These are phyloP conservation scores for Geodia barretti DNA, from an alignment of 37 sponge, comb jelly and placozoan species.

Conservation along the genomic window DNA sequence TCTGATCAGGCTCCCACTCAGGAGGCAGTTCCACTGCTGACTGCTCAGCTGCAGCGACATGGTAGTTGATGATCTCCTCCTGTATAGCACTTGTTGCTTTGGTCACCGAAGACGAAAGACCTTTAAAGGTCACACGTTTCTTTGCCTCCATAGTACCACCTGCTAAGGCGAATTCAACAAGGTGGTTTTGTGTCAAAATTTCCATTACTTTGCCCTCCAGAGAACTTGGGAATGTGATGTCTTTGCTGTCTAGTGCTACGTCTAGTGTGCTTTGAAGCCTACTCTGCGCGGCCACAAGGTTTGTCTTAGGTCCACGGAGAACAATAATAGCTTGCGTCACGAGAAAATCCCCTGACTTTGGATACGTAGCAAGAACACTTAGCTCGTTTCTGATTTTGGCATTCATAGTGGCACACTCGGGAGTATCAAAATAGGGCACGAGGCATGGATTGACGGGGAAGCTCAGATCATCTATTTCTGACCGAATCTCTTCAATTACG, in stretches of 20 bases:
- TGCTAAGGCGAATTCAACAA: constrained; percentile 3
- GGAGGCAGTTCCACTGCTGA: constrained; percentile 8
- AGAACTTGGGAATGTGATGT: not conserved
- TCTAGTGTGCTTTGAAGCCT: constrained; percentile 23
- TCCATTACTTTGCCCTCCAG: constrained; percentile 34
- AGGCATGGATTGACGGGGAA: not conserved
- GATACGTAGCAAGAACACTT: constrained; percentile 18
- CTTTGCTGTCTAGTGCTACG: not conserved
- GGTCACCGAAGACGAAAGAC: not conserved
- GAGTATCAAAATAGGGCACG: constrained; percentile 14
- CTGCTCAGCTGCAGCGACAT: not conserved
- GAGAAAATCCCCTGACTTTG: not conserved
- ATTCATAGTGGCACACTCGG: constrained; percentile 22
- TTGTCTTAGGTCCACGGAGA: constrained; percentile 42
- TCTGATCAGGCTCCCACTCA: constrained; percentile 61
- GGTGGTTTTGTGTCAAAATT: constrained; percentile 26
- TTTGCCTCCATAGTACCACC: not conserved
- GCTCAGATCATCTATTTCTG: constrained; percentile 6
- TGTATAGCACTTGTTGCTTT: constrained; percentile 24
- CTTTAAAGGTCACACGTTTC: constrained; percentile 20
- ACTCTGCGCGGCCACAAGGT: constrained; percentile 15
- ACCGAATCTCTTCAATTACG: constrained; percentile 12
- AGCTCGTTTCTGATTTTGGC: constrained; percentile 24
- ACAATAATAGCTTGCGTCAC: constrained; percentile 4
- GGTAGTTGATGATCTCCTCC: constrained; percentile 38